phyloP scores from a whole-genome alignment of 2,797 vertebrate species.

The Microcaecilia unicolor region DNA sequence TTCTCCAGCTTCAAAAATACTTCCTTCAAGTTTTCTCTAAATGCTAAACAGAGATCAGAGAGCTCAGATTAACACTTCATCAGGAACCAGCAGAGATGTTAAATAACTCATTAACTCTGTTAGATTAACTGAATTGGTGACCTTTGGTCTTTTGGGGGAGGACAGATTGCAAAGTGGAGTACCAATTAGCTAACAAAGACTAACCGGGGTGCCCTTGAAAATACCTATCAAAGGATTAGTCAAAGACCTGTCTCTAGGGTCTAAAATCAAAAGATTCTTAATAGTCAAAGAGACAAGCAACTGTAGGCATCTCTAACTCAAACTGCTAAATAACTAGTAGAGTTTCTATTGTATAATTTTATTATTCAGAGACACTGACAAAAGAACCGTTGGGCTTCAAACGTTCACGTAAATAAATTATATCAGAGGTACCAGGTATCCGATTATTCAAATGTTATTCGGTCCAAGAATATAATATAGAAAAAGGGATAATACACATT shows the following conservation, averaged over 20 bases:
- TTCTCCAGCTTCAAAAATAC: neutral
- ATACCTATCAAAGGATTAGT: neutral
- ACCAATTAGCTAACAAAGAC: neutral
- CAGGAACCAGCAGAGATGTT: constrained; percentile 41
- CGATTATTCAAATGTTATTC: no score
- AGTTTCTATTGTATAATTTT: no score
- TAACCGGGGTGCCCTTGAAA: constrained; percentile 3
- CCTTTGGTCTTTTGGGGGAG: neutral
- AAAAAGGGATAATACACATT: no score
- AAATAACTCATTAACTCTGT: constrained; percentile 32
- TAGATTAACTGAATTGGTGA: constrained; percentile 10
- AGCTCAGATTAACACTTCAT: constrained; percentile 36
- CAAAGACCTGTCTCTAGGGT: neutral
- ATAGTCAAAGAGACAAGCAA: no score
- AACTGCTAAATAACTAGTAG: no score
- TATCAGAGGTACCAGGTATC: no score
- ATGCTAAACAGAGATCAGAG: constrained; percentile 24
- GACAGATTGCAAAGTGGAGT: neutral
- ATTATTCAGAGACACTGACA: no score
- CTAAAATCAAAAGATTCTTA: neutral
- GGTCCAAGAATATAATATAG: no score
- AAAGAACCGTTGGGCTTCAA: no score
- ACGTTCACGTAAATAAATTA: no score
- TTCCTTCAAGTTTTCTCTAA: constrained; percentile 48
- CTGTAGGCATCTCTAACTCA: no score